Evolutionary conservation across 2,888 invertebrate genomes (phyloP), one percentile per base, ranked within the genome.

Genomic region (Drosophila mimetica): DNA sequence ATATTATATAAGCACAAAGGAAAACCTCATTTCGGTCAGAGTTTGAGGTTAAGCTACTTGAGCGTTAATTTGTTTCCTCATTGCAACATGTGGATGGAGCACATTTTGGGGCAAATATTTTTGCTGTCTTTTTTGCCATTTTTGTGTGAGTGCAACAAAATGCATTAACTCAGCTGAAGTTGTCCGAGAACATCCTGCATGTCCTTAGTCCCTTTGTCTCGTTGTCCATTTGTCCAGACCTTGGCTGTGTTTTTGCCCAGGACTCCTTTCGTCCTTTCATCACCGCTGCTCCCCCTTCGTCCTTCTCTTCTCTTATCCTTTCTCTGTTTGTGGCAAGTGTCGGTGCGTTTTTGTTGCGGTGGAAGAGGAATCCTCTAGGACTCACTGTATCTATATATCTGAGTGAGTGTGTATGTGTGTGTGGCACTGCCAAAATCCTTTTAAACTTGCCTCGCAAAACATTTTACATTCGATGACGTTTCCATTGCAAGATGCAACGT

Each of bases 401-500:
- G 4, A 52, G 37, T 41, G 28, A 37, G 22, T 16, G 11, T 53
- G 18, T 55, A 6, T 60, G 22, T 46, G 63, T 37, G 20, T 39
- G 57, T 39, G 59, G 16, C 37, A 37, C 41, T 53, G 67, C 51
- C 54, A 46, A 74, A 74, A 70, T 70, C 74, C 74, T 77, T 79
- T 66, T 66, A 54, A 76, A 76, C 73, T 64, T 76, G 73, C 83
- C 77, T 70, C 51, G 76, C 71, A 71, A 61, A 84, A 79, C 86
- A 81, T 86, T 83, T 86, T 83, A 77, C 79, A 86, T 81, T 76
- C 73, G 76, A 72, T 86, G 87, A 78, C 82, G 76, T 85, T 85
- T 85, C 78, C 84, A 85, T 82, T 80, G 82, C 80, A 75, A 84
- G 77, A 79, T 83, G 84, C 84, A 85, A 82, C 87, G 85, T 85